phyloP scores from a whole-genome alignment of 2,113 vertebrate genomes.

The Salvelinus alpinus region DNA sequence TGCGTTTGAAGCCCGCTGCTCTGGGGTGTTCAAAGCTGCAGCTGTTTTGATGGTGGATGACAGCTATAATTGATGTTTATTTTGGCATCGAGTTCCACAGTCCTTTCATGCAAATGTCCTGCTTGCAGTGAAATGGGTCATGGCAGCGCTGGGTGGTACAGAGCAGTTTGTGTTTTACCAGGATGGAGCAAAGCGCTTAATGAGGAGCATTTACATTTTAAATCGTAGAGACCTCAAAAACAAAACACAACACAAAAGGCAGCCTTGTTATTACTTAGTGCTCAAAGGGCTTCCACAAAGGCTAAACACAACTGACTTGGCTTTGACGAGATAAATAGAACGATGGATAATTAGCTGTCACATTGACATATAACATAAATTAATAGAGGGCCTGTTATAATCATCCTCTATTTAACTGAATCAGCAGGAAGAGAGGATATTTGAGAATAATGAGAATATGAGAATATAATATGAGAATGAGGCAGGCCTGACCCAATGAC shows the following conservation, averaged over 20 bases:
- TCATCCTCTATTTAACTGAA: constrained; percentile 48
- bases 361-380: constrained; percentile 14
- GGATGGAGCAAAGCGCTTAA: constrained; percentile 71
- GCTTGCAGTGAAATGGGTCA: constrained; percentile 76
- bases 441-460: too few species aligned
- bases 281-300: constrained; percentile 25
- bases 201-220: constrained; percentile 68
- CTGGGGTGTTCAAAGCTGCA: constrained; percentile 80
- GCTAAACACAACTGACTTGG: constrained; percentile 11
- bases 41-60: constrained; percentile 81
- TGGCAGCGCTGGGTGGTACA: constrained; percentile 65
- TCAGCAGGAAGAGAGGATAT: neutral
- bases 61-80: constrained; percentile 84
- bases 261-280: constrained; percentile 38
- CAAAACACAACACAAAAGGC: constrained; percentile 47
- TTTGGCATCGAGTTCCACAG: constrained; percentile 75
- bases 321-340: constrained; percentile 48
- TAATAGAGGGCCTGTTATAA: neutral
- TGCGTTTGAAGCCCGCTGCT: constrained; percentile 79
- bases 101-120: constrained; percentile 80
- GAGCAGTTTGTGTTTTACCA: constrained; percentile 59
- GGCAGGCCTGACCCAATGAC: constrained; percentile 12
- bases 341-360: constrained; percentile 15
- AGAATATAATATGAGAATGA: neutral
- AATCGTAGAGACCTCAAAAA: constrained; percentile 58